Evolutionary conservation across 2,113 vertebrate genomes (phyloP).

Genomic region (Himantopus leucocephalus): DNA sequence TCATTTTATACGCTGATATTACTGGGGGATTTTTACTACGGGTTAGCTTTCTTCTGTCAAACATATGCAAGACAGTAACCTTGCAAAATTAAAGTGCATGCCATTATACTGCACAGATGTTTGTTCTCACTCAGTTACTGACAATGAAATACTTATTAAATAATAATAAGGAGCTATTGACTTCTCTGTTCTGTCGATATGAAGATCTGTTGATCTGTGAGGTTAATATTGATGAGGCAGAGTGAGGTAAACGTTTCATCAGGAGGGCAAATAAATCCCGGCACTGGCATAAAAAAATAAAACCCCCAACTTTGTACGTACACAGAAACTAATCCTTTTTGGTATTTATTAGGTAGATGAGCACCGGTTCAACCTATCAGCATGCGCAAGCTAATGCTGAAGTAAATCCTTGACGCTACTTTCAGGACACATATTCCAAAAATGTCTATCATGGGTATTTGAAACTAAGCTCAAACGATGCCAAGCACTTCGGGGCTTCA

Average conservation of each 20-base stretch:
- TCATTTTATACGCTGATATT: conserved; percentile 42
- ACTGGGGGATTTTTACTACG: conserved; percentile 39
- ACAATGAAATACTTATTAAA: conserved; percentile 76
- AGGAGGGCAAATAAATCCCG: conserved; percentile 38
- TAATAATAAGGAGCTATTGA: conserved; percentile 73
- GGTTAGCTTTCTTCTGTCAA: conserved; percentile 53
- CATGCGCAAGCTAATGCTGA: neutral
- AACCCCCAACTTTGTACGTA: neutral
- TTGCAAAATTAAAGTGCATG: conserved; percentile 59
- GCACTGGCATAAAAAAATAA: neutral
- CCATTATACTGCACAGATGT: conserved; percentile 48
- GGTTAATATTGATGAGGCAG: conserved; percentile 63
- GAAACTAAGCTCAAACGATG: conserved; percentile 18
- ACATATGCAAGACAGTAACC: neutral
- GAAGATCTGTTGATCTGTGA: conserved; percentile 70
- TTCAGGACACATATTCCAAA: conserved; percentile 18
- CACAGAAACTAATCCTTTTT: conserved; percentile 2
- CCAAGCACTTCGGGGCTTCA: neutral
- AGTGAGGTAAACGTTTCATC: conserved; percentile 49
- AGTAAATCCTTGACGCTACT: neutral
- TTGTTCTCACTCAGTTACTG: conserved; percentile 64
- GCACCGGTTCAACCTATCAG: conserved; percentile 1
- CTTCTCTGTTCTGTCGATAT: conserved; percentile 64
- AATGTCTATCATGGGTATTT: conserved; percentile 12
- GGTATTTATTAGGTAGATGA: neutral